Conservation (phyloP, 2,797 vertebrate genomes). For the Sternarchorhynchus goeldii region DNA sequence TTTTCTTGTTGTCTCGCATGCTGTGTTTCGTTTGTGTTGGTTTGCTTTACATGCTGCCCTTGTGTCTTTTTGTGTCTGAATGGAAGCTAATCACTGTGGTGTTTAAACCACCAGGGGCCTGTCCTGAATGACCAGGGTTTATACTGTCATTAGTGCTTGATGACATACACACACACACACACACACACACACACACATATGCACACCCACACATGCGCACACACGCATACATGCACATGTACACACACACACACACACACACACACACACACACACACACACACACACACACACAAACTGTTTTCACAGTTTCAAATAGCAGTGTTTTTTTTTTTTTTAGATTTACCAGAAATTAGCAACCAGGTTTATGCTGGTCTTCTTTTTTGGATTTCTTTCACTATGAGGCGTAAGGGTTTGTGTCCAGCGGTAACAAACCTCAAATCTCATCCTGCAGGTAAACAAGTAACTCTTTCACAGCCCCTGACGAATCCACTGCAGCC, state of each 20-base stretch:
- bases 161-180: slow-evolving; percentile 17
- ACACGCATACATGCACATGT: too few relatives aligned
- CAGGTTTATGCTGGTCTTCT: not conserved
- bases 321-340: too few relatives aligned
- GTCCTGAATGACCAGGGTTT: slow-evolving; percentile 35
- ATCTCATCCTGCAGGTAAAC: slow-evolving; percentile 19
- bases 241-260: too few relatives aligned
- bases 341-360: not conserved
- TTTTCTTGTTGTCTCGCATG: slow-evolving; percentile 15
- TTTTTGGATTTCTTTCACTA: not conserved
- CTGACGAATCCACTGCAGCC: slow-evolving; percentile 28
- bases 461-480: slow-evolving; percentile 28
- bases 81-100: slow-evolving; percentile 43
- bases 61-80: slow-evolving; percentile 28
- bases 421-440: not conserved
- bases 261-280: too few relatives aligned
- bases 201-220: too few relatives aligned
- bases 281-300: too few relatives aligned
- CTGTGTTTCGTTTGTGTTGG: slow-evolving; percentile 34
- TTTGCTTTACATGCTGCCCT: slow-evolving; percentile 43
- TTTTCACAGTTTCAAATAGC: too few relatives aligned
- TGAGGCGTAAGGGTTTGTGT: not conserved
- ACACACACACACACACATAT: too few relatives aligned
- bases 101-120: slow-evolving; percentile 36
- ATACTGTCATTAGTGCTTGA: slow-evolving; percentile 35